Base-by-base conservation (phyloP, 2,888 invertebrate species). In the Drosophila vallismaia region DNA sequence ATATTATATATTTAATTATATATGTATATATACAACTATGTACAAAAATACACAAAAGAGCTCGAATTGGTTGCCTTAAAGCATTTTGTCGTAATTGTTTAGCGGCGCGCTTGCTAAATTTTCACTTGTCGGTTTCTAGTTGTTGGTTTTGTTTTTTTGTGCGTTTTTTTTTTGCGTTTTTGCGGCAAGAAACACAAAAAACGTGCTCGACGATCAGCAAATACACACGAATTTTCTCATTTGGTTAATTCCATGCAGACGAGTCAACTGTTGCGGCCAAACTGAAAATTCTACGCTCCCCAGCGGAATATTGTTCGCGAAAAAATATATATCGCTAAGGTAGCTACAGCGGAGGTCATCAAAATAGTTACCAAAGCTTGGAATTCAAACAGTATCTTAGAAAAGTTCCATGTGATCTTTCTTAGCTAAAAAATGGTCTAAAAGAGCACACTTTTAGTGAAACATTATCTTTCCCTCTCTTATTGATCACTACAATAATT, bases 211-310 rank as follows among this genome's bases (percentile, higher is more conserved):
- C 77, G 88, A 82, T 81, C 80, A 72, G 74, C 50, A 40, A 48
- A 46, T 49, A 52, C 63, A 67, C 60, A 71, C 55, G 48, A 46
- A 63, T 24, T 62, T 62, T 50, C 50, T 51, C 63, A 52, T 62
- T 62, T 71, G 19, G 36, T 64, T 75, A 59, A 74, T 55, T 57
- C 73, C 88, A 87, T 82, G 83, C 88, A 86, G 79, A 88, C 86
- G 79, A 87, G 75, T 86, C 77, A 83, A 87, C 82, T 78, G 82
- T 75, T 83, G 86, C 76, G 86, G 83, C 83, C 70, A 63, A 84
- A 84, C 73, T 83, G 62, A 83, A 77, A 56, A 87, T 86, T 81
- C 84, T 81, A 77, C 82, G 62, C 72, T 71, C 55, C 54, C 19
- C 72, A 57, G 64, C 54, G 68, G 69, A 69, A 71, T 70, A 51